Evolutionary conservation across 1,140 invertebrate species (phyloP).

Genomic region (Nasonia vitripennis): DNA sequence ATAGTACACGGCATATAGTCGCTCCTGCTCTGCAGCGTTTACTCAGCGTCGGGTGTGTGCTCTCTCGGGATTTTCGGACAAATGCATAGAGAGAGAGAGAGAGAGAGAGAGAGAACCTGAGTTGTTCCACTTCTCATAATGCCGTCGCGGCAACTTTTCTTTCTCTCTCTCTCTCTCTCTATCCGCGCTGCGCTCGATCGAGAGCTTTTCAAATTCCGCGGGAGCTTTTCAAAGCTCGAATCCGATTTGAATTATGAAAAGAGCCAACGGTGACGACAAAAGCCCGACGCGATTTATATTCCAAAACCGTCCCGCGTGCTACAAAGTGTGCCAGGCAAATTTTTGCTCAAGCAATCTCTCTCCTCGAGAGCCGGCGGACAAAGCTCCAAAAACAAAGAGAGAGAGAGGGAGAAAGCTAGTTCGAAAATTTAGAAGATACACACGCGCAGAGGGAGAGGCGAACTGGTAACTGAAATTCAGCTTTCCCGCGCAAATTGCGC

Average conservation of each 20-base stretch:
- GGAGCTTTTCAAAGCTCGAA: too few relatives aligned
- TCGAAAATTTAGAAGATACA: slow-evolving; percentile 16
- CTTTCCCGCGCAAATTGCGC: slow-evolving; percentile 24
- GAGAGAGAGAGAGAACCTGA: too few relatives aligned
- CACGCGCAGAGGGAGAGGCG: background rate
- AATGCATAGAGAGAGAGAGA: background rate
- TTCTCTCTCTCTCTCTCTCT: background rate
- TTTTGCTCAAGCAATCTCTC: background rate
- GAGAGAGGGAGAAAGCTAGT: background rate
- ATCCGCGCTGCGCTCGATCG: too few relatives aligned
- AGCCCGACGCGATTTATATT: too few relatives aligned
- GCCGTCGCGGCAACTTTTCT: background rate
- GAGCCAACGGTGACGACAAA: too few relatives aligned
- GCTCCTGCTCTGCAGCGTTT: background rate
- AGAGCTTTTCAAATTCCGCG: too few relatives aligned
- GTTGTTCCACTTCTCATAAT: background rate
- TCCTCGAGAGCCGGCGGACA: background rate
- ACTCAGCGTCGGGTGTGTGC: background rate
- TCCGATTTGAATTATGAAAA: too few relatives aligned
- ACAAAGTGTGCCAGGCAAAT: background rate
- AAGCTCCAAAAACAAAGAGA: slow-evolving; percentile 19
- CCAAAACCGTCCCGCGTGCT: too few relatives aligned
- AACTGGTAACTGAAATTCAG: slow-evolving; percentile 4
- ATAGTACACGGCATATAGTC: too few relatives aligned
- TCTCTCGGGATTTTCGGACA: background rate